A percentile compares a stretch with the other conserved stretches of the same genome.
phyloP scores from a whole-genome alignment of 2,113 vertebrate genomes.

The Strix uralensis region DNA sequence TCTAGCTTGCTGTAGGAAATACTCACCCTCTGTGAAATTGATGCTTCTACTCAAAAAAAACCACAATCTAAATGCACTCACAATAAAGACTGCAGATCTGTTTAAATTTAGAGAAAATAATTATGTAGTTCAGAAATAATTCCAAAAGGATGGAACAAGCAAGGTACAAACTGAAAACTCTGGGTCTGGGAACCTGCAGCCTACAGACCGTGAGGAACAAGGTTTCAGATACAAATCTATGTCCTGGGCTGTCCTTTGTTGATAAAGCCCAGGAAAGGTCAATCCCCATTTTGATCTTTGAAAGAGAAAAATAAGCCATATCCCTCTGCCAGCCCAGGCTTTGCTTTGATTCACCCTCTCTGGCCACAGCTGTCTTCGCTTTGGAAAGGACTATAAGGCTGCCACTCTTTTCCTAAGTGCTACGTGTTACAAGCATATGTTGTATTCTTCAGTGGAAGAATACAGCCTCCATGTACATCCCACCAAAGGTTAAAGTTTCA shows the following conservation, averaged over 20 bases:
- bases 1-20: background rate
- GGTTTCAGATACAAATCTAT: background rate
- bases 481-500: background rate
- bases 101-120: background rate
- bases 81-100: background rate
- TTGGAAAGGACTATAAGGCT: background rate
- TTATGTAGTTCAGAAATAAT: background rate
- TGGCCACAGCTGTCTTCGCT: background rate
- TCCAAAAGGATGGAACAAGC: background rate
- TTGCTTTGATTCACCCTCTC: background rate
- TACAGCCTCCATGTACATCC: background rate
- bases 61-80: background rate
- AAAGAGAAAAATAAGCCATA: background rate
- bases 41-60: background rate
- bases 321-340: background rate
- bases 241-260: background rate
- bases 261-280: background rate
- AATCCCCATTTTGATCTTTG: background rate
- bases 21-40: background rate
- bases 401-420: background rate
- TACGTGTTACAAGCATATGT: fast-evolving
- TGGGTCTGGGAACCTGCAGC: background rate
- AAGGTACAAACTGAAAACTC: background rate
- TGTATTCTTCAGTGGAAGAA: background rate
- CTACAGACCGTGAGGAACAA: background rate